Percentiles rank a stretch among this genome's conserved stretches.
These are phyloP conservation scores for Hypercompe scribonia DNA, from an alignment of 2,888 invertebrate species.

Conservation along the genomic window DNA sequence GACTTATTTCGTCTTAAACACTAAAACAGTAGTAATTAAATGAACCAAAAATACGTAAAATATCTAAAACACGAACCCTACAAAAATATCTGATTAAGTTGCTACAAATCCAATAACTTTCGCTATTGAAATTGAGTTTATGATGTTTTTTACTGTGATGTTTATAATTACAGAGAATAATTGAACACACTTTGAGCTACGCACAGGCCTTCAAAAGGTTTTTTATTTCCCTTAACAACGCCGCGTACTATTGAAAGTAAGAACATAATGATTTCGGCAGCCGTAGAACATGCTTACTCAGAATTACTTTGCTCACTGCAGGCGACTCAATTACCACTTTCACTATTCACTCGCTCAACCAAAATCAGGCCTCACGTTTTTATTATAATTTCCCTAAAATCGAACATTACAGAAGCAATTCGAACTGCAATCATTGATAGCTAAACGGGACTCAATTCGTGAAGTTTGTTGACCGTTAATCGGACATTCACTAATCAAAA, in stretches of 20 bases:
- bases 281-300: constrained; percentile 15
- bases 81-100: not conserved
- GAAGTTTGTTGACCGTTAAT: not conserved
- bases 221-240: not conserved
- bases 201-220: not conserved
- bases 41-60: too few relatives aligned
- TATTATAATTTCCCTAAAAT: constrained; percentile 39
- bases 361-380: constrained; percentile 46
- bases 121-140: not conserved
- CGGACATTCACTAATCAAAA: not conserved
- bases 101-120: not conserved
- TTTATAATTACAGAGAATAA: not conserved
- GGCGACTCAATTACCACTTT: constrained; percentile 63
- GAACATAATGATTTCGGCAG: constrained; percentile 19
- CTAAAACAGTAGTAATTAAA: too few relatives aligned
- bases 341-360: constrained; percentile 63
- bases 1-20: too few relatives aligned
- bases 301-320: constrained; percentile 29
- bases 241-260: constrained; percentile 6
- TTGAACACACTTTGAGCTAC: not conserved
- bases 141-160: not conserved
- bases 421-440: not conserved
- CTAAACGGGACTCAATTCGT: not conserved
- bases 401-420: constrained; percentile 5
- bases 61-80: not conserved